phyloP scores from a whole-genome alignment of 2,888 invertebrate species.

The Exocentrus adspersus region DNA sequence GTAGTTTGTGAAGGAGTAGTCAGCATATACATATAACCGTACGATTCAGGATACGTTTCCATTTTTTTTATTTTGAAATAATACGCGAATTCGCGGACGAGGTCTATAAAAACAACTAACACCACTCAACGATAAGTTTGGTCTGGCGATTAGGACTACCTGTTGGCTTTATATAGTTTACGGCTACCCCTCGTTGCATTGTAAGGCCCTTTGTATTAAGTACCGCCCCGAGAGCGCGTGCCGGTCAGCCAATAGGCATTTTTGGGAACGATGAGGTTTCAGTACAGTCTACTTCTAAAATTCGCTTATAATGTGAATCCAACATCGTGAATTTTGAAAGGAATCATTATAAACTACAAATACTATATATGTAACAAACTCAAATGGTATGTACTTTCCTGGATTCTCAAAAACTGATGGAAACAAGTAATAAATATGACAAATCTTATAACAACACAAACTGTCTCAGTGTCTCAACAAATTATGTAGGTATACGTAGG shows the following conservation, averaged over 20 bases:
- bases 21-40: conserved; percentile 58
- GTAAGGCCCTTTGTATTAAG: conserved; percentile 45
- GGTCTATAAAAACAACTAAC: conserved; percentile 23
- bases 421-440: no score
- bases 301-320: no score
- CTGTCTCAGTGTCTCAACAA: no score
- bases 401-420: no score
- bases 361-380: no score
- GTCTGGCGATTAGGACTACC: conserved; percentile 48
- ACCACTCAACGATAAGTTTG: conserved; percentile 39
- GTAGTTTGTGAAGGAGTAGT: conserved; percentile 39
- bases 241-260: conserved; percentile 54
- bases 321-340: no score
- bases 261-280: conserved; percentile 30
- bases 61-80: conserved; percentile 31
- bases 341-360: no score
- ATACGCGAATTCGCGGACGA: neutral
- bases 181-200: conserved; percentile 47
- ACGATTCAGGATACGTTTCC: conserved; percentile 51
- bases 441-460: no score
- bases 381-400: no score
- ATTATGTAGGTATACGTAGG: no score
- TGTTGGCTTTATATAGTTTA: conserved; percentile 52
- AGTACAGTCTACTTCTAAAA: conserved; percentile 30
- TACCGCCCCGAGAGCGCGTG: conserved; percentile 56